Base-by-base conservation (phyloP, 2,888 invertebrate genomes). In the Linyphia triangularis region DNA sequence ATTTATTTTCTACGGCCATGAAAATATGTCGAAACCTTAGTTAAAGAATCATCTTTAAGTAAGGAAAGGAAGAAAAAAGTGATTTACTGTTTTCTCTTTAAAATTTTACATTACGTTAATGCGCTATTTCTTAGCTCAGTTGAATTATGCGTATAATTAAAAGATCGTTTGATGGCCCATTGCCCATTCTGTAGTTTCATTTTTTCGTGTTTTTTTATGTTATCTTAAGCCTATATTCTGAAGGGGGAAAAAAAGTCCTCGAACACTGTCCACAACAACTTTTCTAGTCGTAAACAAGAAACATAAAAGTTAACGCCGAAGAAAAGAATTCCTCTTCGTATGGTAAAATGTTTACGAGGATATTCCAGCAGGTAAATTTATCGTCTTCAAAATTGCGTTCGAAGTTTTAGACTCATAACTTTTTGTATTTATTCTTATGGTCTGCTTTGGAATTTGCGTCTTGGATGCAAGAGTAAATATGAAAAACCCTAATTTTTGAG, bases 361-460 rank as follows among this genome's bases (percentile, higher is more conserved):
- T 70, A 79, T 79, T 72, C 78, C 24, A 65, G 26, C 79, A 69
- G 51, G 78, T 51, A 73, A 86, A 86, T 86, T 86, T 86, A 86
- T 86, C 72, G 85, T 72, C 85, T 79, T 86, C 59, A 78, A 86
- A 86, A 86, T 81, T 86, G 28, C 79, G 37, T 73, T 79, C 26
- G 59, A 79, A 73, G 40, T 79, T 81, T 79, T 33, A 40, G 51
- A 4, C 72, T 40, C 85, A 73, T 79, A 79, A 86, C 65, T 79
- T 79, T 85, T 51, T 13, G 26, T 30, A 37, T 26, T 59, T 77
- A 37, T 26, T 59, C 67, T 69, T 67, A 85, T 1, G n/a, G 51
- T 51, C 51, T 51, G 51, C 13, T n/a, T 51, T 16, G 16, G 51
- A 51, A 51, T 51, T 51, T 16, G 51, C 51, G 13, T 5, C 51